Conservation (phyloP, 2,888 invertebrate species). For the Omphaloscelis lunosa region DNA sequence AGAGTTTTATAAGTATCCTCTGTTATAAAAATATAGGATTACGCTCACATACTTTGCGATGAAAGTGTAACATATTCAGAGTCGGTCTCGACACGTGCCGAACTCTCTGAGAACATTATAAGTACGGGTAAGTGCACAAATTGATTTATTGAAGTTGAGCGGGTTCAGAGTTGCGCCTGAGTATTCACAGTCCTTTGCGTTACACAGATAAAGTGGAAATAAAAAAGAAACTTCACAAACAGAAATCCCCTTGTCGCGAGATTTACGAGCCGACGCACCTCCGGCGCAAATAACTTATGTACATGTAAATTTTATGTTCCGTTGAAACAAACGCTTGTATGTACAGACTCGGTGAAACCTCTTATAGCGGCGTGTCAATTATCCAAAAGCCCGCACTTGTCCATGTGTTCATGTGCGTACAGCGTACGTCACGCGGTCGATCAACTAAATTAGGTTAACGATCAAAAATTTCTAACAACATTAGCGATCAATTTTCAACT, state of each 20-base stretch:
- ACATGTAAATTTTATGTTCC: slow-evolving; percentile 88
- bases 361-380: slow-evolving; percentile 59
- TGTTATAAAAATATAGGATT: slow-evolving; percentile 56
- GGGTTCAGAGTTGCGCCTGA: slow-evolving; percentile 87
- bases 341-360: slow-evolving; percentile 52
- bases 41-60: slow-evolving; percentile 72
- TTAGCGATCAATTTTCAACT: slow-evolving; percentile 88
- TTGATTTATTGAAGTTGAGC: slow-evolving; percentile 91
- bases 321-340: slow-evolving; percentile 77
- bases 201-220: slow-evolving; percentile 89
- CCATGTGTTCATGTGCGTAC: slow-evolving; percentile 3
- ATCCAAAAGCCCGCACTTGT: slow-evolving; percentile 51
- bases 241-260: slow-evolving; percentile 90
- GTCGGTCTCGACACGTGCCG: slow-evolving; percentile 82
- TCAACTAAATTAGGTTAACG: slow-evolving; percentile 79
- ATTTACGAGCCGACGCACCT: slow-evolving; percentile 90
- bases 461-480: slow-evolving; percentile 84
- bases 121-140: slow-evolving; percentile 89
- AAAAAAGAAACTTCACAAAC: slow-evolving; percentile 90
- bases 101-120: slow-evolving; percentile 83
- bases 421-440: slow-evolving; percentile 46
- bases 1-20: slow-evolving; percentile 38
- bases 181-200: slow-evolving; percentile 88
- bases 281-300: slow-evolving; percentile 85
- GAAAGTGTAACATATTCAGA: slow-evolving; percentile 80